Conservation (phyloP, 1,140 invertebrate species). For the Anoplolepis gracilipes region DNA sequence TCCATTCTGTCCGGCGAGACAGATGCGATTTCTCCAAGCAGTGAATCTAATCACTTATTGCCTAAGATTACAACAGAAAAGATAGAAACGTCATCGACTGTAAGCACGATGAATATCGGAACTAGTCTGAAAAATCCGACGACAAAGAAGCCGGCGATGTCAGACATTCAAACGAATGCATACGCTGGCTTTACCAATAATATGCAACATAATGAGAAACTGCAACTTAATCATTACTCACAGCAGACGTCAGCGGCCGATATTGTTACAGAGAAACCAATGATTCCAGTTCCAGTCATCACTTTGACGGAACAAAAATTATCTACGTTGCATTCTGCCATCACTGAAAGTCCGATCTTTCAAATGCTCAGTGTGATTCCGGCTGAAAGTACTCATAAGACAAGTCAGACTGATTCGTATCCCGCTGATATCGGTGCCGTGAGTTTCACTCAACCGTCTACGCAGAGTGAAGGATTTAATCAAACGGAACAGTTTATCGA, state of each 20-base stretch:
- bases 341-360: slow-evolving; percentile 75
- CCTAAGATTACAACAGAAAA: slow-evolving; percentile 1
- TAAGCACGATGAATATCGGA: not conserved
- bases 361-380: slow-evolving; percentile 76
- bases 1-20: slow-evolving; percentile 90
- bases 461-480: not conserved
- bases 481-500: slow-evolving; percentile 31
- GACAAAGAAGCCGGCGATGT: not conserved
- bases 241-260: slow-evolving; percentile 22
- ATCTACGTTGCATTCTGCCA: slow-evolving; percentile 52
- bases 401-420: slow-evolving; percentile 25
- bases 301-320: slow-evolving; percentile 75
- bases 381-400: slow-evolving; percentile 42
- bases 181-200: slow-evolving; percentile 39
- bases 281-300: slow-evolving; percentile 83
- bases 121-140: not conserved
- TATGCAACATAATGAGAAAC: slow-evolving; percentile 9
- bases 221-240: slow-evolving; percentile 36
- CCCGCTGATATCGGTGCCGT: slow-evolving; percentile 38
- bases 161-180: slow-evolving; percentile 21
- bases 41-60: slow-evolving; percentile 38
- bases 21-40: slow-evolving; percentile 65
- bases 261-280: slow-evolving; percentile 77
- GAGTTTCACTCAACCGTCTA: not conserved
- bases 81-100: not conserved